Conservation (phyloP, 2,797 vertebrate species). For the Hipposideros larvatus region DNA sequence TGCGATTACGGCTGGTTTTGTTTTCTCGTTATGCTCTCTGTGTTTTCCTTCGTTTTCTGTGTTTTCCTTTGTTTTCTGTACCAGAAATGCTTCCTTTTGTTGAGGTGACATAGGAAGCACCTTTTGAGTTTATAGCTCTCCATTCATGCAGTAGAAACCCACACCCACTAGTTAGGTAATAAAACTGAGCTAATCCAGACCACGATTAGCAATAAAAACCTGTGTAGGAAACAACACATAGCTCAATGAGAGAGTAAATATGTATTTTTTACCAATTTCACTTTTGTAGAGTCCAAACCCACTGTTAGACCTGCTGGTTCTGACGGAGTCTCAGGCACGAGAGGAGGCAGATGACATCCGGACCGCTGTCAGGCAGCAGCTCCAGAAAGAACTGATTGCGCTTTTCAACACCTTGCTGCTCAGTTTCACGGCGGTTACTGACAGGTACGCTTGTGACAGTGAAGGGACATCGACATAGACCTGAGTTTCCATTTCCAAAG, state of each 20-base stretch:
- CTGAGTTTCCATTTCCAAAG: not conserved
- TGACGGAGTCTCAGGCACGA: slow-evolving; percentile 87
- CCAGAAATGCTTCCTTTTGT: not conserved
- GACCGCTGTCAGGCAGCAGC: slow-evolving; percentile 91
- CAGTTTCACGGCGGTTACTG: slow-evolving; percentile 87
- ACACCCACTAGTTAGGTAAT: not conserved
- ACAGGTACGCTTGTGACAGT: slow-evolving; percentile 90
- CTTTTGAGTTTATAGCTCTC: slow-evolving; percentile 5
- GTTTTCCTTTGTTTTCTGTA: not conserved
- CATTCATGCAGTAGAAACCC: not conserved
- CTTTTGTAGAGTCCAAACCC: slow-evolving; percentile 88
- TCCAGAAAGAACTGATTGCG: slow-evolving; percentile 94
- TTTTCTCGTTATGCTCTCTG: not conserved
- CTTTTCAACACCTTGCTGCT: slow-evolving; percentile 93
- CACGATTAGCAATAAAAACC: not conserved
- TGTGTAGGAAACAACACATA: not conserved
- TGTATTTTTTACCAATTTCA: not conserved
- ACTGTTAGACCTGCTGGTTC: slow-evolving; percentile 89
- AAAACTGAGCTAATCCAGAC: not conserved
- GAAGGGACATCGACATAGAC: not conserved
- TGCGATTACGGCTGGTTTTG: not conserved
- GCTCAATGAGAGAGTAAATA: not conserved
- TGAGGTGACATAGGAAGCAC: not conserved
- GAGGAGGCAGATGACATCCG: slow-evolving; percentile 90
- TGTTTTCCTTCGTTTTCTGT: not conserved